phyloP scores from a whole-genome alignment of 53 echinoderm and acorn worm genomes.

The Patiria pectinifera region DNA sequence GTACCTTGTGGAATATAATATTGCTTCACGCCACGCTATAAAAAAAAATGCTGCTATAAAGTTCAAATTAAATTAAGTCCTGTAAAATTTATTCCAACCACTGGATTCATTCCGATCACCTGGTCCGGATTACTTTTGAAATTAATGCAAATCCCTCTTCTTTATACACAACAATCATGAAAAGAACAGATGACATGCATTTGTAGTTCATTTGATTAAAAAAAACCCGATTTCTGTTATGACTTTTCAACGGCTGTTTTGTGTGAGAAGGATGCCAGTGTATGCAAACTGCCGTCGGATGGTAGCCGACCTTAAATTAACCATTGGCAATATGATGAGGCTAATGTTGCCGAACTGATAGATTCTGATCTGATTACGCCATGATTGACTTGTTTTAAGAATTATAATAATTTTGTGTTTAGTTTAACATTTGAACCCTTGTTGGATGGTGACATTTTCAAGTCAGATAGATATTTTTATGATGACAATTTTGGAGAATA shows the following conservation, averaged over 20 bases:
- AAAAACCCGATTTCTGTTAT: neutral
- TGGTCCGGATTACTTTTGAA: neutral
- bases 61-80: too few relatives aligned
- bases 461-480: too few relatives aligned
- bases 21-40: too few relatives aligned
- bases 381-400: too few relatives aligned
- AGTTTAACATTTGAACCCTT: too few relatives aligned
- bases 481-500: too few relatives aligned
- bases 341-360: neutral
- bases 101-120: too few relatives aligned
- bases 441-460: too few relatives aligned
- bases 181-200: neutral
- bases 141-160: neutral
- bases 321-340: neutral
- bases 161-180: neutral
- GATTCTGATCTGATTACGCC: neutral
- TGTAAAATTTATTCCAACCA: too few relatives aligned
- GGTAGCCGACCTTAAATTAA: neutral
- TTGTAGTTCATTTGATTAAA: neutral
- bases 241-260: neutral
- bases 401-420: too few relatives aligned
- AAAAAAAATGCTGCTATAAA: too few relatives aligned
- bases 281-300: neutral
- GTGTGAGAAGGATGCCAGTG: neutral
- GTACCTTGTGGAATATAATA: too few relatives aligned